Conservation (phyloP, 2,888 invertebrate species). For the Ichneumon xanthorius region DNA sequence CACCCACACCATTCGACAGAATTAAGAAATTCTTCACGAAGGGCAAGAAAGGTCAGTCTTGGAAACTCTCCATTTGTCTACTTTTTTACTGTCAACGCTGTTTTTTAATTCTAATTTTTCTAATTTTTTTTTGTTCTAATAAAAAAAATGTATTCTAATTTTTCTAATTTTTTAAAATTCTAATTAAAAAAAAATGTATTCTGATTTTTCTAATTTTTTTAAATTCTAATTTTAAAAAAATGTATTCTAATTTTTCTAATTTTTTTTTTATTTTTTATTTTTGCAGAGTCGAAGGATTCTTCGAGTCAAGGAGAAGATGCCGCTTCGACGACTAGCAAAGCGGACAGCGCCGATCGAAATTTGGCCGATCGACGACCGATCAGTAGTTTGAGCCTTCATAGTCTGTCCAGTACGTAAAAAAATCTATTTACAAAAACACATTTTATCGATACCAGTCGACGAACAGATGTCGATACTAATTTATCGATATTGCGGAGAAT, state of each 20-base stretch:
- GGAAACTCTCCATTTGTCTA: background rate
- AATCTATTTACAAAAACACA: background rate
- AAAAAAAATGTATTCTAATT: too few relatives aligned
- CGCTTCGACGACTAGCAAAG: slow-evolving; percentile 65
- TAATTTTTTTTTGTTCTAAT: background rate
- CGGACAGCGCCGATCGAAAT: slow-evolving; percentile 73
- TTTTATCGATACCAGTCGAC: background rate
- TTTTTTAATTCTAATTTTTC: background rate
- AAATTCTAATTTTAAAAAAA: background rate
- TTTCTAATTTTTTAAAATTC: too few relatives aligned
- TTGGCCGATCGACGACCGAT: slow-evolving; percentile 87
- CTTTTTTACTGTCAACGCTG: background rate
- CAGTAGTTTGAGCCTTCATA: slow-evolving; percentile 89
- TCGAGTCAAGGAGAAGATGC: slow-evolving; percentile 67
- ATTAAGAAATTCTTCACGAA: slow-evolving; percentile 91
- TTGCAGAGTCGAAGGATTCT: slow-evolving; percentile 78
- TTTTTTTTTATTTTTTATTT: background rate
- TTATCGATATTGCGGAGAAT: background rate
- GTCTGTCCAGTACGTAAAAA: slow-evolving; percentile 87
- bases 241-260: too few relatives aligned
- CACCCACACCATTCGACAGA: slow-evolving; percentile 93
- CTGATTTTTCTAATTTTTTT: background rate
- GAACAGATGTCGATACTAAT: background rate
- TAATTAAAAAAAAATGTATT: too few relatives aligned
- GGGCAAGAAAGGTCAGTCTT: slow-evolving; percentile 85